Base-by-base conservation (phyloP, 1,140 invertebrate species). In the Zeugodacus cucurbitae region DNA sequence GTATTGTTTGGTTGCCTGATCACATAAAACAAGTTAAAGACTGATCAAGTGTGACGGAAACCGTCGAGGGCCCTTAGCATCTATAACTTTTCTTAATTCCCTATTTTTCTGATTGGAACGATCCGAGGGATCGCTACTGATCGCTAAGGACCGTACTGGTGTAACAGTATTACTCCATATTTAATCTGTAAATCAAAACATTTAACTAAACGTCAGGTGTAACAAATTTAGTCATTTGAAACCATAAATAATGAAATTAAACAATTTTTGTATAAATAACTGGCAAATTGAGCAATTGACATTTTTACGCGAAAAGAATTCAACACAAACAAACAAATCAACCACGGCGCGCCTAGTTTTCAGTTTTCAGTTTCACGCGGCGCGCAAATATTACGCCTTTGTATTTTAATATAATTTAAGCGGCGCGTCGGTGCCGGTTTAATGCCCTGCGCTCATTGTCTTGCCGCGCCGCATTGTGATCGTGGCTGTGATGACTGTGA, bases 321-420 rank as follows among this genome's bases (percentile, higher is more conserved):
- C 10, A 22, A 14, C 1, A 7, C 26, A 37, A 70, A 26, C 32
- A 32, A 74, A 48, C 74, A 82, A 82, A 82, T 14, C 74, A 82
- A 7, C 41, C 34, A 10, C 17, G 37, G 4, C 74, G 44, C 26
- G 11, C 44, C 74, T 3, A 44, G 26, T n/a, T n/a, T n/a, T n/a
- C n/a, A n/a, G 34, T 22, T 74, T 34, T 74, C 11, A 37, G 32
- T 74, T 74, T 74, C 34, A 74, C 7, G 67, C 67, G 17, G 67
- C 67, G 17, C 64, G 29, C 64, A 67, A 67, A 67, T 32, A 32
- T 67, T 67, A 34, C 3, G 64, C 64, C 29, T 74, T 74, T 74
- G 67, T 37, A 74, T 41, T 74, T 74, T 37, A 41, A 74, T 74
- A 67, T 78, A 48, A 44, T 29, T 82, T 29, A 82, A 82, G 41